Conservation (phyloP, 2,113 vertebrate genomes). For the Hippopotamus amphibius region DNA sequence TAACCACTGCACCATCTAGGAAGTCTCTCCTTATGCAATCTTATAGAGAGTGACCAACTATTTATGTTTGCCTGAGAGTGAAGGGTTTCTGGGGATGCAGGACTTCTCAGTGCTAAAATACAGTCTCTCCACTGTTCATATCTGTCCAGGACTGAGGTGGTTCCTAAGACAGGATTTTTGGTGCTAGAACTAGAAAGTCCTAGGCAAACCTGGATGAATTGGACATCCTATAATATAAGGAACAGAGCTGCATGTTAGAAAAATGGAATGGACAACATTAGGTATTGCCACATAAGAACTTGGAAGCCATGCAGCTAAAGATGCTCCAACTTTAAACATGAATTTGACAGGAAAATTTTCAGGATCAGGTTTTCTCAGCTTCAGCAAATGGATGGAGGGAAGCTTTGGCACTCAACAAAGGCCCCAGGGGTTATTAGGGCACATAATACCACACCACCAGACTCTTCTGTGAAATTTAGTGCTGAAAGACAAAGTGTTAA, state of each 20-base stretch:
- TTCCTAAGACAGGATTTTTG: slow-evolving; percentile 17
- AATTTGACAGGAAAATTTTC: background rate
- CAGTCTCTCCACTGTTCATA: background rate
- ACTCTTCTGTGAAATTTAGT: background rate
- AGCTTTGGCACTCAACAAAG: background rate
- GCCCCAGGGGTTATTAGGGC: background rate
- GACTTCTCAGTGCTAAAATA: background rate
- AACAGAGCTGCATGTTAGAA: background rate
- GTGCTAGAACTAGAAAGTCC: background rate
- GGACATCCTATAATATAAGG: background rate
- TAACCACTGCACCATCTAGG: too few species aligned
- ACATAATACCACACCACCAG: background rate
- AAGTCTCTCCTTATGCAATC: background rate
- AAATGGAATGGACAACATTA: background rate
- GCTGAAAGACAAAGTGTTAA: background rate
- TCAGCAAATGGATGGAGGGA: background rate
- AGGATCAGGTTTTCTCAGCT: background rate
- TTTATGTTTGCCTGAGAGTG: slow-evolving; percentile 1
- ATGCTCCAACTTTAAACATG: background rate
- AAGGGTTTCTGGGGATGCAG: background rate
- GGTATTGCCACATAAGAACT: background rate
- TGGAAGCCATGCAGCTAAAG: background rate
- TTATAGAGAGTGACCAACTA: background rate
- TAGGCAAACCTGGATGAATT: background rate
- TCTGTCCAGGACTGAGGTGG: background rate